Conservation (phyloP, 2,797 vertebrate species). For the Myotis daubentonii region DNA sequence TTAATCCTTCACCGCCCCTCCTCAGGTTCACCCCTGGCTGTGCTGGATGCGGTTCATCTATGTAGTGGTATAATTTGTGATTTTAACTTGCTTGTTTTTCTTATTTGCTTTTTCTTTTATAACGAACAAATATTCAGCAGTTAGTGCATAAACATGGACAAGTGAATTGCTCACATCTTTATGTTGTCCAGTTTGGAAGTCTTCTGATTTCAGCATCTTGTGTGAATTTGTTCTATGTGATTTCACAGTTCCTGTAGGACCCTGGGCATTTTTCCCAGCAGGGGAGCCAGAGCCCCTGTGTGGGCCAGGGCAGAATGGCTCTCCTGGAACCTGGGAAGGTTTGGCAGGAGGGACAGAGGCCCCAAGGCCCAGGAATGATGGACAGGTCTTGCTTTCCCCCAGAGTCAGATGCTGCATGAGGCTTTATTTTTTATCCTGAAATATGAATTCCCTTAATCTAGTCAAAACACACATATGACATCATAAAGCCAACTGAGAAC, state of each 20-base stretch:
- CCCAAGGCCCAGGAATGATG: not conserved
- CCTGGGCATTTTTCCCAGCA: not conserved
- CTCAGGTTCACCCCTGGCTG: too few species aligned
- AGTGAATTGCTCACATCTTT: not conserved
- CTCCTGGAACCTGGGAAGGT: not conserved
- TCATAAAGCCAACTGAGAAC: not conserved
- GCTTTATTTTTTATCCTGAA: conserved; percentile 5
- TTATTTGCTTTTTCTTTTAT: not conserved
- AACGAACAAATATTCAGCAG: not conserved
- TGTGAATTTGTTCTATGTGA: not conserved
- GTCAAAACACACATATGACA: not conserved
- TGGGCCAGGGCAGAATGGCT: not conserved
- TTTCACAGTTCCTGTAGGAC: not conserved
- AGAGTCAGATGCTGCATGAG: not conserved
- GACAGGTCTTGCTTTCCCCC: not conserved
- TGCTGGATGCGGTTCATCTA: not conserved
- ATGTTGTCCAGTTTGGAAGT: not conserved
- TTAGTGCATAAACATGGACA: conserved; percentile 1
- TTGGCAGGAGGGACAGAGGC: not conserved
- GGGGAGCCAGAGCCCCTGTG: not conserved
- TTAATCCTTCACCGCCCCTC: too few species aligned
- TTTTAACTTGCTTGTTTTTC: conserved; percentile 6
- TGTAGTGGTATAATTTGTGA: not conserved
- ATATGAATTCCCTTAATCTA: not conserved
- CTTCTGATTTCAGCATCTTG: not conserved